Evolutionary conservation across 2,888 invertebrate genomes (phyloP).

Genomic region (Lasioglossum morio): DNA sequence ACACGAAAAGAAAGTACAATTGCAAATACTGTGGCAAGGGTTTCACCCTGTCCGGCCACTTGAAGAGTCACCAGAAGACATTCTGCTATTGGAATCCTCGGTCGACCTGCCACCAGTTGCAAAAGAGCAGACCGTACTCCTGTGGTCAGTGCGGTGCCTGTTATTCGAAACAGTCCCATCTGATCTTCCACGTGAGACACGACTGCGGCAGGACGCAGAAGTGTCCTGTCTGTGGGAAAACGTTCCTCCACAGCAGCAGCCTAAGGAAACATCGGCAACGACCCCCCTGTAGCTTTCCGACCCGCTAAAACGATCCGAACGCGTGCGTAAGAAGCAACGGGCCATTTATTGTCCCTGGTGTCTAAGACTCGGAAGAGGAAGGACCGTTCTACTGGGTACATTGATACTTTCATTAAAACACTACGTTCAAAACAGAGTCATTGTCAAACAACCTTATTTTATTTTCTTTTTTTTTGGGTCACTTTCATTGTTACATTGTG

Average conservation of each 20-base stretch:
- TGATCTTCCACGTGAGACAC: slow-evolving; percentile 74
- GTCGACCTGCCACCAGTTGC: slow-evolving; percentile 66
- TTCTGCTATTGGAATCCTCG: slow-evolving; percentile 69
- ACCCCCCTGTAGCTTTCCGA: slow-evolving; percentile 58
- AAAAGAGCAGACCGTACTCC: slow-evolving; percentile 71
- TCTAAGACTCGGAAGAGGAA: background rate
- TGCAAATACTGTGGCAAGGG: slow-evolving; percentile 71
- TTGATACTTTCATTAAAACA: background rate
- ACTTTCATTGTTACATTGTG: background rate
- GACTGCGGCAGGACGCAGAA: slow-evolving; percentile 76
- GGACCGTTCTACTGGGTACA: background rate
- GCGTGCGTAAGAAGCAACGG: background rate
- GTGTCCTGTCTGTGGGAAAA: slow-evolving; percentile 71
- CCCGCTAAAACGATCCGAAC: slow-evolving; percentile 24
- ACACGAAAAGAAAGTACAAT: slow-evolving; percentile 68
- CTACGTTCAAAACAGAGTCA: background rate
- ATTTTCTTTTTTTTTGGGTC: no score
- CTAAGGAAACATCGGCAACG: slow-evolving; percentile 69
- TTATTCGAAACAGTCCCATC: slow-evolving; percentile 75
- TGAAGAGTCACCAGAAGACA: slow-evolving; percentile 66
- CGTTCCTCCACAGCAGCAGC: slow-evolving; percentile 74
- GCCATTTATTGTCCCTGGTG: background rate
- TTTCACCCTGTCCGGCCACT: slow-evolving; percentile 67
- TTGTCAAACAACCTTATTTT: background rate
- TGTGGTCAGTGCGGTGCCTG: slow-evolving; percentile 76